These are phyloP conservation scores for Psittacula echo DNA, from an alignment of 2,797 vertebrate genomes.

Conservation along the genomic window DNA sequence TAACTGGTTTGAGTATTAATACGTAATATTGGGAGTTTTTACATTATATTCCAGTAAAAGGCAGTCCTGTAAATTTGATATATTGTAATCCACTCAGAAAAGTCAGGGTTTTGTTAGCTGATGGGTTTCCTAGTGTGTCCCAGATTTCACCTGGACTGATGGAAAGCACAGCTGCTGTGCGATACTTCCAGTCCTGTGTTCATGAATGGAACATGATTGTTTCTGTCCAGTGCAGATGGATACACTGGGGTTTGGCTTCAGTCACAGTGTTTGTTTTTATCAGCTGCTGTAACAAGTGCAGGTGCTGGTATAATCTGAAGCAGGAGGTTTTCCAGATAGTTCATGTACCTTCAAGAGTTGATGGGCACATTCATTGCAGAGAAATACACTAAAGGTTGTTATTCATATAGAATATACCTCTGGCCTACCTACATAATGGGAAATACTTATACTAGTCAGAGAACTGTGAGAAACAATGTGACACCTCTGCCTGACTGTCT, in stretches of 20 bases:
- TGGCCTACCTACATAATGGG: background rate
- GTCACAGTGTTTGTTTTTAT: background rate
- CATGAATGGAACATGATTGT: rapidly evolving
- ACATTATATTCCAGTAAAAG: background rate
- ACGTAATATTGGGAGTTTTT: rapidly evolving
- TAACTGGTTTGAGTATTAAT: background rate
- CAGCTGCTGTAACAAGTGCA: rapidly evolving
- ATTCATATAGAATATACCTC: background rate
- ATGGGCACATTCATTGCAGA: background rate
- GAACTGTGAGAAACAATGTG: background rate
- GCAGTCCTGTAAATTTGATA: background rate
- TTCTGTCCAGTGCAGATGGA: background rate
- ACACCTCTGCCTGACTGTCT: background rate
- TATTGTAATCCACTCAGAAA: background rate
- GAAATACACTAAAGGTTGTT: background rate
- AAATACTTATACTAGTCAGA: background rate
- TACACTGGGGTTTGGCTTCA: background rate
- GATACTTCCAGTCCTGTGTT: rapidly evolving
- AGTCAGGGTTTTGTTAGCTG: background rate
- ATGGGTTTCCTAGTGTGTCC: rapidly evolving
- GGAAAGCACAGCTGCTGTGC: rapidly evolving
- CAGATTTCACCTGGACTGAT: rapidly evolving
- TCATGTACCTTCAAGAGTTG: background rate
- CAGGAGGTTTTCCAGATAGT: background rate
- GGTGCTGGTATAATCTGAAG: background rate